Evolutionary conservation across 2,113 vertebrate species (phyloP).

Genomic region (Neolamprologus variostigma): DNA sequence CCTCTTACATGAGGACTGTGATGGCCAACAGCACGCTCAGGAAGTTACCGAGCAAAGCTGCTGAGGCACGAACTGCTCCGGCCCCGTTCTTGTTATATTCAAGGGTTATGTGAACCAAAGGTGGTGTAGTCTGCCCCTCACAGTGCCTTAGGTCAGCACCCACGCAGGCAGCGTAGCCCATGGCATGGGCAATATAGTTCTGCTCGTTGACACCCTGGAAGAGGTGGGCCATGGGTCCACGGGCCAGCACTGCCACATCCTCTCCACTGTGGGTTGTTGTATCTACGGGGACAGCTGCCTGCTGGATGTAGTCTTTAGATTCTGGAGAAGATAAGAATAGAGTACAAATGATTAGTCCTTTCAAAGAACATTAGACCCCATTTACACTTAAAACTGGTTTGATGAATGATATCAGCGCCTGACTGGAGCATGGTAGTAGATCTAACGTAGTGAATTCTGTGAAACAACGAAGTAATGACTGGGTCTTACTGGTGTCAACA

Average conservation of each 20-base stretch:
- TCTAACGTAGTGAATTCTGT: neutral
- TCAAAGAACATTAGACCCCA: neutral
- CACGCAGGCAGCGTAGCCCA: constrained; percentile 69
- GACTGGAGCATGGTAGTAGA: neutral
- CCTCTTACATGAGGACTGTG: neutral
- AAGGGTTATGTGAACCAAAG: neutral
- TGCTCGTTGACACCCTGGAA: constrained; percentile 72
- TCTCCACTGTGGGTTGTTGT: constrained; percentile 71
- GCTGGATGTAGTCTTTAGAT: constrained; percentile 61
- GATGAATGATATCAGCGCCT: neutral
- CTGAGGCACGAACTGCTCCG: neutral
- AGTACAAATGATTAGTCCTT: neutral
- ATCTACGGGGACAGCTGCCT: constrained; percentile 48
- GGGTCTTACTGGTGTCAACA: constrained; percentile 65
- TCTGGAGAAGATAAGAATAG: constrained; percentile 23
- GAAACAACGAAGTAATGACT: neutral
- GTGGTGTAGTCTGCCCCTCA: neutral
- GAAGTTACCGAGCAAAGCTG: neutral
- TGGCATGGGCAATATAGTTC: constrained; percentile 70
- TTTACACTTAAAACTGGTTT: neutral
- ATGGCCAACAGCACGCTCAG: constrained; percentile 10
- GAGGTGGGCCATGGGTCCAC: constrained; percentile 72
- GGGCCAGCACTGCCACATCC: constrained; percentile 65
- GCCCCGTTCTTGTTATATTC: neutral
- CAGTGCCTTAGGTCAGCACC: constrained; percentile 67